These are phyloP conservation scores for Onthophagus sagittarius DNA, from an alignment of 2,888 invertebrate species.

Conservation along the genomic window DNA sequence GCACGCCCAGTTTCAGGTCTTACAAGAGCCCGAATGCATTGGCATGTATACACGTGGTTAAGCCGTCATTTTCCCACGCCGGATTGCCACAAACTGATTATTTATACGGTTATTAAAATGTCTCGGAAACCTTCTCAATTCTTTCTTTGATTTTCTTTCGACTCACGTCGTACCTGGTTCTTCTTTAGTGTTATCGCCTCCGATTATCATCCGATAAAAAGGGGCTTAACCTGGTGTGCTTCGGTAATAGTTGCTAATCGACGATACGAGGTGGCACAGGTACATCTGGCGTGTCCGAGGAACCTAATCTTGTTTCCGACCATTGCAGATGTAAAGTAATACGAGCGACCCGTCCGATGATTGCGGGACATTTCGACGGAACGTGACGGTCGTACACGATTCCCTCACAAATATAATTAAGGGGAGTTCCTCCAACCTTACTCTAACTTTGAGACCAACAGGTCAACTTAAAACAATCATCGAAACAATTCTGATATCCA, in stretches of 20 bases:
- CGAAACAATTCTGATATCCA: background rate
- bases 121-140: background rate
- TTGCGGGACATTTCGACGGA: background rate
- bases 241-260: background rate
- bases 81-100: constrained; percentile 32
- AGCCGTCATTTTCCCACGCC: constrained; percentile 46
- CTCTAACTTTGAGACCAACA: background rate
- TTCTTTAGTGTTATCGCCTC: background rate
- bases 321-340: background rate
- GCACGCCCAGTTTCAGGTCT: constrained; percentile 39
- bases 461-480: background rate
- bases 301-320: background rate
- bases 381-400: background rate
- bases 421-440: background rate
- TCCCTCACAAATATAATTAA: background rate
- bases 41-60: constrained; percentile 44
- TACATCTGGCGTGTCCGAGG: background rate
- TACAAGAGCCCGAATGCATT: constrained; percentile 36
- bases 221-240: background rate
- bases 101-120: constrained; percentile 18
- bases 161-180: background rate
- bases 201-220: background rate
- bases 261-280: background rate
- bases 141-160: background rate
- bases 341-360: background rate